Conservation (phyloP, 2,797 vertebrate species). For the Myoxocephalus aenaeus region DNA sequence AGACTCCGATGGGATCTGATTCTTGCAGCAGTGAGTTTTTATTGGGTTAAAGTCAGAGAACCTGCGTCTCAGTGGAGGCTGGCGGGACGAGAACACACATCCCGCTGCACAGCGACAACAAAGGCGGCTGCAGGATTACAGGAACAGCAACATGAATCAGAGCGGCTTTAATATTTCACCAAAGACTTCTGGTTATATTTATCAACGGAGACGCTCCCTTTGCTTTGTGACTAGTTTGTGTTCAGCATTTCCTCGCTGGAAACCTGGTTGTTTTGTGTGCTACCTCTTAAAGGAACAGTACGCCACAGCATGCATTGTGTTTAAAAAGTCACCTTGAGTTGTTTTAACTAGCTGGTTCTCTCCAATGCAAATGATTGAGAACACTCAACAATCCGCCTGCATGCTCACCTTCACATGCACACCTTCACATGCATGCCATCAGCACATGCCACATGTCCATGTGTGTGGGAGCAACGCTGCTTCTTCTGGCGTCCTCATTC, state of each 20-base stretch:
- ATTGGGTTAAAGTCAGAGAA: slow-evolving; percentile 7
- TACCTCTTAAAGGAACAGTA: too few relatives aligned
- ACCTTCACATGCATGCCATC: slow-evolving; percentile 49
- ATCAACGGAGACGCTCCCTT: not conserved
- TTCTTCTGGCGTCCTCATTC: slow-evolving; percentile 42
- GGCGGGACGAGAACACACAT: slow-evolving; percentile 9
- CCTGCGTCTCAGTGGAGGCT: not conserved
- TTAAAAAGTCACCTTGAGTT: too few relatives aligned
- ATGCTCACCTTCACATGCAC: slow-evolving; percentile 56
- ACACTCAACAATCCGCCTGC: slow-evolving; percentile 36
- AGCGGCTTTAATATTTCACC: slow-evolving; percentile 4
- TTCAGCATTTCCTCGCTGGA: not conserved
- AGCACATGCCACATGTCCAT: slow-evolving; percentile 18
- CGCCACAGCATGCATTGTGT: too few relatives aligned
- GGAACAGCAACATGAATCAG: not conserved
- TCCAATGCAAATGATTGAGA: slow-evolving; percentile 17
- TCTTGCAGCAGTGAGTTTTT: too few relatives aligned
- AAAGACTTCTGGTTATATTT: slow-evolving; percentile 1
- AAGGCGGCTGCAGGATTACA: not conserved
- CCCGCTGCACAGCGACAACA: slow-evolving; percentile 6
- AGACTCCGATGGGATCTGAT: not conserved
- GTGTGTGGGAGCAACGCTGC: slow-evolving; percentile 37
- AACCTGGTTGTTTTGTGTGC: not conserved
- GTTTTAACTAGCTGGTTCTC: not conserved
- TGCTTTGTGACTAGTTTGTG: not conserved